Percentiles rank a stretch among this genome's conserved stretches.
phyloP scores from a whole-genome alignment of 2,113 vertebrate species.

The Poeciliopsis retropinna region DNA sequence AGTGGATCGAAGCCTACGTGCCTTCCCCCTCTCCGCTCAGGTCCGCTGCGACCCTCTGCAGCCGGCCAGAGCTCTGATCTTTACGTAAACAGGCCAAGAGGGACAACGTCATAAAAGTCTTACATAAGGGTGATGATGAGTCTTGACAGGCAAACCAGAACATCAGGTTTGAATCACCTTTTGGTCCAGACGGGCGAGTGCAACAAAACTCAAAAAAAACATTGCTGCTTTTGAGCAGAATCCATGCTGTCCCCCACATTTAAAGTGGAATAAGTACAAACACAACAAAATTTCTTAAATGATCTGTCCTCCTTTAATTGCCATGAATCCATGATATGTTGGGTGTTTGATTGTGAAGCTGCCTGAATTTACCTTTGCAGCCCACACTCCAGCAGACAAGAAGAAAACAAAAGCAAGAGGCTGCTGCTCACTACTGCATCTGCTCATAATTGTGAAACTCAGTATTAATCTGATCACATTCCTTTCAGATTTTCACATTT shows the following conservation, averaged over 20 bases:
- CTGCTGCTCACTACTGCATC: neutral
- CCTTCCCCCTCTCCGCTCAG: slow-evolving; percentile 9
- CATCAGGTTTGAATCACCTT: neutral
- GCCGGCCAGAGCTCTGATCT: slow-evolving; percentile 26
- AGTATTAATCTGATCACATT: neutral
- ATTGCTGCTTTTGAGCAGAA: neutral
- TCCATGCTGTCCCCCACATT: neutral
- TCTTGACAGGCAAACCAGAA: slow-evolving; percentile 16
- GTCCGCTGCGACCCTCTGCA: slow-evolving; percentile 12
- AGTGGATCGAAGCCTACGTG: slow-evolving; percentile 28
- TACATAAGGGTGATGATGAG: slow-evolving; percentile 13
- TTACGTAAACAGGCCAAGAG: slow-evolving; percentile 42
- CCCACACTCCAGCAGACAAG: neutral
- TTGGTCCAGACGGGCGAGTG: neutral
- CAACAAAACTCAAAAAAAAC: neutral
- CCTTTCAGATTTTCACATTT: neutral
- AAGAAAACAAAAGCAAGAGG: neutral
- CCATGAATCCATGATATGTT: neutral
- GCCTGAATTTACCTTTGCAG: neutral
- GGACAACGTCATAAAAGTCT: slow-evolving; percentile 24
- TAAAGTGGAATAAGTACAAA: neutral
- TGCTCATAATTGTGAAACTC: neutral
- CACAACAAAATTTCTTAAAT: neutral
- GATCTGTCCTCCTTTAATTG: neutral
- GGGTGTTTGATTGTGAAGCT: neutral